Evolutionary conservation across 2,888 invertebrate species (phyloP).

Genomic region (Amphipoea oculea): DNA sequence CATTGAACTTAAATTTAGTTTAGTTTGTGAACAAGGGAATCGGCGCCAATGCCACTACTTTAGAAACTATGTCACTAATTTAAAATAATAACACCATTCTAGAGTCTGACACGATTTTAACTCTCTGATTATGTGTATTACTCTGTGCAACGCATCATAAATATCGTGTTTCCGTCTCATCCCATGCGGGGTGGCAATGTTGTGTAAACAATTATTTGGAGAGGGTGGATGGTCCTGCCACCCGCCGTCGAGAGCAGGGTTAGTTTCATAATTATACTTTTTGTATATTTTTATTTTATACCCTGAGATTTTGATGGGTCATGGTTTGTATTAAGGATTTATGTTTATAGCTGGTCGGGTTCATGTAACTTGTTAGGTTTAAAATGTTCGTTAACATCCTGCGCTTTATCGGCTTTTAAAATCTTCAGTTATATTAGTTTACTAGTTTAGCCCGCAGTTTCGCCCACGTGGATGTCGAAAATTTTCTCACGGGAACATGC

Average conservation of each 20-base stretch:
- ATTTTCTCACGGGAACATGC: background rate
- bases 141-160: constrained; percentile 61
- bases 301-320: constrained; percentile 36
- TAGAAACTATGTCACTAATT: background rate
- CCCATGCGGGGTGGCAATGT: constrained; percentile 69
- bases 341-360: background rate
- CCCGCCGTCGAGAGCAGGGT: constrained; percentile 44
- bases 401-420: background rate
- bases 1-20: too few species aligned
- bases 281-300: constrained; percentile 53
- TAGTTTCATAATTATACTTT: constrained; percentile 60
- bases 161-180: constrained; percentile 77
- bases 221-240: constrained; percentile 50
- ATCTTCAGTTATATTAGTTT: background rate
- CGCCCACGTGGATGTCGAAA: background rate
- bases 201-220: constrained; percentile 71
- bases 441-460: background rate
- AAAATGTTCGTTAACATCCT: background rate
- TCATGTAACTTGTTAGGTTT: background rate
- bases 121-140: constrained; percentile 26
- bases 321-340: constrained; percentile 25
- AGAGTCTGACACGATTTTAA: background rate
- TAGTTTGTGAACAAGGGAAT: too few species aligned
- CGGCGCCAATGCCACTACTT: background rate
- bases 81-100: background rate